These are phyloP conservation scores for Anastrepha obliqua DNA, from an alignment of 1,140 invertebrate species.

Conservation along the genomic window DNA sequence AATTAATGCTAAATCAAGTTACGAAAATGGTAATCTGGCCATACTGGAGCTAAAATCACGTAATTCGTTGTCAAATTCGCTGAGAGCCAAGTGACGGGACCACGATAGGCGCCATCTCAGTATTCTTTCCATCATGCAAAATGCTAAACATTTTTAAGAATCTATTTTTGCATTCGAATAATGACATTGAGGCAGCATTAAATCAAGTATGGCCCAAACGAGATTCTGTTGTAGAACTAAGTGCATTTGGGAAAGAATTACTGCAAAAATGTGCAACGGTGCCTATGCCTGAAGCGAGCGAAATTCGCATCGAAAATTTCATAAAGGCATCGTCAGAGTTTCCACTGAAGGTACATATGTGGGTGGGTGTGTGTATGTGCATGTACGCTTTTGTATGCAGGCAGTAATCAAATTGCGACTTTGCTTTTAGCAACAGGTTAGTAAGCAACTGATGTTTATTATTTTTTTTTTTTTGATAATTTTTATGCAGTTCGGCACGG, in stretches of 20 bases:
- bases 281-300: constrained; percentile 41
- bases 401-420: background rate
- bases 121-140: background rate
- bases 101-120: too few species aligned
- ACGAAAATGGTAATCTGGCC: too few species aligned
- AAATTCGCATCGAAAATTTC: constrained; percentile 55
- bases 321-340: constrained; percentile 55
- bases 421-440: too few species aligned
- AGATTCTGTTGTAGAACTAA: constrained; percentile 22
- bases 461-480: background rate
- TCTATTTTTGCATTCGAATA: background rate
- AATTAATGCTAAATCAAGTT: too few species aligned
- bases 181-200: constrained; percentile 46
- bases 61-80: too few species aligned
- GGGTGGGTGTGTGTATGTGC: background rate
- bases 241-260: constrained; percentile 54
- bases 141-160: background rate
- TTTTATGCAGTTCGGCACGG: constrained; percentile 57
- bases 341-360: constrained; percentile 54
- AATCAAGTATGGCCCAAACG: constrained; percentile 57
- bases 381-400: background rate
- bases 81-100: too few species aligned
- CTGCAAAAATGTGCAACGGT: constrained; percentile 53
- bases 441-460: background rate
- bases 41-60: too few species aligned